Percentiles rank a stretch among this genome's conserved stretches.
Conservation (phyloP, 2,888 invertebrate genomes). For the Dynastes hyllus region DNA sequence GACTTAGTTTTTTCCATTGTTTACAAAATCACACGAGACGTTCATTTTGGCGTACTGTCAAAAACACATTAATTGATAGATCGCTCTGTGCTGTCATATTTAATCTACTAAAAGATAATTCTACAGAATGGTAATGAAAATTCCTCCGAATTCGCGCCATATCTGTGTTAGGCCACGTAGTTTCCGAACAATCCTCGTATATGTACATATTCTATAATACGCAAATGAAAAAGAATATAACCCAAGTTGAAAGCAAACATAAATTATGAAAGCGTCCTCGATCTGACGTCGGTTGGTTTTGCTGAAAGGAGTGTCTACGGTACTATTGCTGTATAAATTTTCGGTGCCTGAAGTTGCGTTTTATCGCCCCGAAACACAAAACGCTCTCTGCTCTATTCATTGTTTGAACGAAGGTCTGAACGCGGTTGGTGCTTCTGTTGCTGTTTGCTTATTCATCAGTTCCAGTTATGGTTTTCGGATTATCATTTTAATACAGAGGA, state of each 20-base stretch:
- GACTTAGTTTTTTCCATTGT: too few relatives aligned
- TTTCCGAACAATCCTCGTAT: too few relatives aligned
- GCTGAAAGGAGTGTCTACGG: constrained; percentile 29
- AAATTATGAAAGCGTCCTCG: constrained; percentile 25
- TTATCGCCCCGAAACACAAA: constrained; percentile 34
- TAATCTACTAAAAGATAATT: too few relatives aligned
- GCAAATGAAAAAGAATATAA: neutral
- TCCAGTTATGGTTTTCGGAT: constrained; percentile 31
- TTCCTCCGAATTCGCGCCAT: too few relatives aligned
- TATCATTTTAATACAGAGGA: constrained; percentile 28
- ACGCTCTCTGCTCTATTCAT: constrained; percentile 21
- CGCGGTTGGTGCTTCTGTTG: constrained; percentile 11
- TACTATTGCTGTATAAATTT: constrained; percentile 24
- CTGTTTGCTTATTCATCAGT: constrained; percentile 31
- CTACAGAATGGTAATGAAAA: too few relatives aligned
- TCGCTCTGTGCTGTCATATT: too few relatives aligned
- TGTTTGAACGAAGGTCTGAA: constrained; percentile 15
- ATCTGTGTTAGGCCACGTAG: too few relatives aligned
- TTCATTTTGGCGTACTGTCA: too few relatives aligned
- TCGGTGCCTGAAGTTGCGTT: constrained; percentile 34
- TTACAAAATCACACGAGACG: too few relatives aligned
- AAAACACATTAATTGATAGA: too few relatives aligned
- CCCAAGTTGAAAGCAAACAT: neutral
- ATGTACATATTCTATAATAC: too few relatives aligned
- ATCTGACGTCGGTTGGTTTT: constrained; percentile 10